Percentiles rank a stretch among this genome's conserved stretches.
Conservation (phyloP, 2,797 vertebrate species). For the Smutsia temminckii region DNA sequence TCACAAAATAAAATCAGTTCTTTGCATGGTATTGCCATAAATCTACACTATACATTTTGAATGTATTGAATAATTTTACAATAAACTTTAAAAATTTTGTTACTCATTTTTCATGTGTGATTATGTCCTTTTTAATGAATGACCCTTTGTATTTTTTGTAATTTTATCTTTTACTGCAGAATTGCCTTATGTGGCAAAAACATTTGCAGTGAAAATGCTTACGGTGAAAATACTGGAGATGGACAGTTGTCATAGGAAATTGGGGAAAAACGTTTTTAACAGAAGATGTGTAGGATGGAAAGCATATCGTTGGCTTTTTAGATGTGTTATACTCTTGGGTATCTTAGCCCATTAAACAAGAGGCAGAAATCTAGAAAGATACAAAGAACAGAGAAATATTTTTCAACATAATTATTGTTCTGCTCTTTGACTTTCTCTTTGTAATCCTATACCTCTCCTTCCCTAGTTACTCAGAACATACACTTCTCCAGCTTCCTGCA, state of each 20-base stretch:
- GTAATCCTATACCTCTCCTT: background rate
- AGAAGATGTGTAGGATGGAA: background rate
- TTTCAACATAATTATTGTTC: constrained; percentile 34
- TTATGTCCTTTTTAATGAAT: background rate
- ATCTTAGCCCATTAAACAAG: background rate
- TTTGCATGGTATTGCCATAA: background rate
- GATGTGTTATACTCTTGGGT: background rate
- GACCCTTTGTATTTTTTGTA: background rate
- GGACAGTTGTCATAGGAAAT: background rate
- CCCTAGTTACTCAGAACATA: background rate
- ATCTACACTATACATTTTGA: background rate
- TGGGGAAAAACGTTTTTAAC: background rate
- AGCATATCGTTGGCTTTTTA: background rate
- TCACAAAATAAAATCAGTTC: background rate
- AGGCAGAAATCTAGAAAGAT: constrained; percentile 13
- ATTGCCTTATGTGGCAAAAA: too few species aligned
- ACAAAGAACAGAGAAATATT: background rate
- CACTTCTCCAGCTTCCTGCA: background rate
- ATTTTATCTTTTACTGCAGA: background rate
- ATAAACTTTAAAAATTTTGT: background rate
- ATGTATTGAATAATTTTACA: background rate
- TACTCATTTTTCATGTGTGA: background rate
- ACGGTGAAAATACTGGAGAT: too few species aligned
- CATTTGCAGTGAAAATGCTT: background rate
- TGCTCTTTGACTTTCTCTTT: constrained; percentile 11